Conservation (phyloP, 2,888 invertebrate genomes). For the Crioceris asparagi region DNA sequence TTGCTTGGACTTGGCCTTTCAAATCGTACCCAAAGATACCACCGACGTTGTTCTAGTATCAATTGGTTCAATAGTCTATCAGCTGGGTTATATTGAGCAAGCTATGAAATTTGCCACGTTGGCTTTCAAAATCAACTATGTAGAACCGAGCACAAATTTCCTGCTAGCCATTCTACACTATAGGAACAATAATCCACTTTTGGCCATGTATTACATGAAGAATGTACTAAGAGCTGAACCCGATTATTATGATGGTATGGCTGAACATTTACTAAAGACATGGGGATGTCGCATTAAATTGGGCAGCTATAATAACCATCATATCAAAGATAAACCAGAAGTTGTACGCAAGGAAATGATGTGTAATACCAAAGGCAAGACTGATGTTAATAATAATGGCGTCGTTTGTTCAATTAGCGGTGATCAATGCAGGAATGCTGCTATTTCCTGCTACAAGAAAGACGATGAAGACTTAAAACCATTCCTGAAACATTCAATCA, state of each 20-base stretch:
- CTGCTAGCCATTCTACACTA: constrained; percentile 54
- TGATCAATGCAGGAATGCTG: constrained; percentile 34
- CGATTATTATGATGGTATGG: constrained; percentile 40
- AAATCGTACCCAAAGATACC: constrained; percentile 46
- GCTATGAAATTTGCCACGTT: constrained; percentile 50
- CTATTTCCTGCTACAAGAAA: constrained; percentile 31
- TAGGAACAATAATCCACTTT: constrained; percentile 49
- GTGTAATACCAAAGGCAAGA: constrained; percentile 9
- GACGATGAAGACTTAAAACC: constrained; percentile 16
- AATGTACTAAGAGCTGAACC: constrained; percentile 48
- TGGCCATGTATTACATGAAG: constrained; percentile 49
- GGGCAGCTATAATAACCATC: constrained; percentile 23
- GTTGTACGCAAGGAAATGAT: constrained; percentile 18
- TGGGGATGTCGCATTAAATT: constrained; percentile 44
- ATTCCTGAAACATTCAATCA: constrained; percentile 5
- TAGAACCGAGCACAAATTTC: constrained; percentile 65
- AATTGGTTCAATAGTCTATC: constrained; percentile 56
- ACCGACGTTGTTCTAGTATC: constrained; percentile 59
- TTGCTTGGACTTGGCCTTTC: constrained; percentile 55
- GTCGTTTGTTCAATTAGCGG: constrained; percentile 34
- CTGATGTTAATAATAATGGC: constrained; percentile 28
- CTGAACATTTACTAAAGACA: constrained; percentile 40
- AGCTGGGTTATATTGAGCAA: constrained; percentile 53
- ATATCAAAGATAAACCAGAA: constrained; percentile 19
- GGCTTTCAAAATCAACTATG: constrained; percentile 49